Percentiles rank a stretch among this genome's conserved stretches.
phyloP scores from a whole-genome alignment of 2,888 invertebrate genomes.

The Patella caerulea region DNA sequence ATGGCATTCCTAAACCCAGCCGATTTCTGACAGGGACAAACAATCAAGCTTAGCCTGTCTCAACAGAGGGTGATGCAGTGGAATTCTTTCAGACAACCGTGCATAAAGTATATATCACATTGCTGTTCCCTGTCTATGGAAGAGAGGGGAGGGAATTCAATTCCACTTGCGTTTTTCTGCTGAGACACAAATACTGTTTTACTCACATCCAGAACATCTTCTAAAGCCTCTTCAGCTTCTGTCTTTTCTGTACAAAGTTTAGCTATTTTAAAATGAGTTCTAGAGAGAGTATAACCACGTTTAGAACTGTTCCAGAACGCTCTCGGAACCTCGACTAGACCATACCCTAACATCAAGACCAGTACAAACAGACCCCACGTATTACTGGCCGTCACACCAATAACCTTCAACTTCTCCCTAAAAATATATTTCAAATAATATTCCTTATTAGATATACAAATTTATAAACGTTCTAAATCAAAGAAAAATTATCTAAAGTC shows the following conservation, averaged over 20 bases:
- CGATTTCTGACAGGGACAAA: too few relatives aligned
- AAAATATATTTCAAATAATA: conserved; percentile 20
- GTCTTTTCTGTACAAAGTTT: conserved; percentile 95
- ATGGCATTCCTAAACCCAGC: too few relatives aligned
- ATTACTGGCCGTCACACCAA: conserved; percentile 98
- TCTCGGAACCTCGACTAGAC: conserved; percentile 92
- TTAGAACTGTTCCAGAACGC: conserved; percentile 92
- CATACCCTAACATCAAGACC: conserved; percentile 91
- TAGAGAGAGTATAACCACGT: conserved; percentile 85
- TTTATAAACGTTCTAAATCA: neutral
- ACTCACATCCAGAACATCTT: conserved; percentile 91
- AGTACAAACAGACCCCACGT: conserved; percentile 98
- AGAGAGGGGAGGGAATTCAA: too few relatives aligned
- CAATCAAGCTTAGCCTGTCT: too few relatives aligned
- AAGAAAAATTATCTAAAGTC: neutral
- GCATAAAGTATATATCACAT: too few relatives aligned
- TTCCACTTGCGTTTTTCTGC: too few relatives aligned
- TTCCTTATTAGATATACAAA: neutral
- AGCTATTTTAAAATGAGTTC: conserved; percentile 93
- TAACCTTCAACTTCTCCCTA: conserved; percentile 90
- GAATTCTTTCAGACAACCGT: too few relatives aligned
- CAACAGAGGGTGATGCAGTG: too few relatives aligned
- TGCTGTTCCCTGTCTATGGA: too few relatives aligned
- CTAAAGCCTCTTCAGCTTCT: conserved; percentile 96
- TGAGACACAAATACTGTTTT: neutral